A percentile compares a stretch with the other conserved stretches of the same genome.
These are phyloP conservation scores for Riparia riparia DNA, from an alignment of 2,113 vertebrate genomes.

Conservation along the genomic window DNA sequence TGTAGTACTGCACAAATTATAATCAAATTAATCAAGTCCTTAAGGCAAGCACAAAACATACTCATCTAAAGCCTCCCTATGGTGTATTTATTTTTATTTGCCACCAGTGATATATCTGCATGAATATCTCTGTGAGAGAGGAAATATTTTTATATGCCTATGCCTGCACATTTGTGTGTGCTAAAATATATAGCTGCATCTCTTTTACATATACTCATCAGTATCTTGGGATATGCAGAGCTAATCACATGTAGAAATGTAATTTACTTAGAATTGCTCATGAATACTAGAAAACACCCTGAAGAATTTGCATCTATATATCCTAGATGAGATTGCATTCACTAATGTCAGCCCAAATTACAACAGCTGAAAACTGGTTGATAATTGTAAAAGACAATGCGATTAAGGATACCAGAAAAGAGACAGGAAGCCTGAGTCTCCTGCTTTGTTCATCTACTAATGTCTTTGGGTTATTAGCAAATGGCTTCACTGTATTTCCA, in stretches of 20 bases:
- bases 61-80: neutral
- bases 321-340: neutral
- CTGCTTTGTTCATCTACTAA: neutral
- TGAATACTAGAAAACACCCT: neutral
- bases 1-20: neutral
- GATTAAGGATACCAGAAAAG: neutral
- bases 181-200: neutral
- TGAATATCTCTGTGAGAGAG: neutral
- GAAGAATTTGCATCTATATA: neutral
- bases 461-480: neutral
- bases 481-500: neutral
- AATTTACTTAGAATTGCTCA: neutral
- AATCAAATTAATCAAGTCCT: neutral
- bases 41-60: neutral
- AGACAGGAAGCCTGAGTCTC: neutral
- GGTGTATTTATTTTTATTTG: neutral
- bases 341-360: neutral
- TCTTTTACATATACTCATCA: neutral
- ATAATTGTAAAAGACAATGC: neutral
- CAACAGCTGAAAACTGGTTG: neutral
- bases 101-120: neutral
- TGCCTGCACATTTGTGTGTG: neutral
- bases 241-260: neutral
- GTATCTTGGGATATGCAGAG: neutral
- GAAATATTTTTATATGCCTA: neutral